phyloP scores from a whole-genome alignment of 2,797 vertebrate genomes.

The Falco naumanni region DNA sequence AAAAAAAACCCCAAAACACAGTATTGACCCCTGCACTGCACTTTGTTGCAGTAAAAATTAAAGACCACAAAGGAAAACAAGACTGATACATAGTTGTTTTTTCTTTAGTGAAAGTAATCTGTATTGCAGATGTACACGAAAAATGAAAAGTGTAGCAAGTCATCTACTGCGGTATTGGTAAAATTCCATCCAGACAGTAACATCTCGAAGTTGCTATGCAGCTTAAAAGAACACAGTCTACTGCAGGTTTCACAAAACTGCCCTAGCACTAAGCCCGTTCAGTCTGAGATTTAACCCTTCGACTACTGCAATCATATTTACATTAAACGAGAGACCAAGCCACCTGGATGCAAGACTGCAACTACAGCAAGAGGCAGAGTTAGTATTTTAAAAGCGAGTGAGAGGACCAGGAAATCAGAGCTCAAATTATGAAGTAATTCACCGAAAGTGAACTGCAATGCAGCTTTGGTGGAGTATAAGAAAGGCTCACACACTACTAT shows the following conservation, averaged over 20 bases:
- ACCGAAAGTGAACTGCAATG: rapidly evolving
- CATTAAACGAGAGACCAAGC: not conserved
- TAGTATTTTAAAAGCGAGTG: not conserved
- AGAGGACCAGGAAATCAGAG: not conserved
- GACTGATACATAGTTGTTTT: too few species aligned
- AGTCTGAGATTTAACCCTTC: not conserved
- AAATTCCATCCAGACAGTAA: not conserved
- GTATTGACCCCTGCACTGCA: rapidly evolving
- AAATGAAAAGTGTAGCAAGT: not conserved
- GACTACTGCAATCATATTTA: rapidly evolving
- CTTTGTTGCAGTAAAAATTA: not conserved
- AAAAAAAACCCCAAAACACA: not conserved
- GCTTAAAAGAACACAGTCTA: not conserved
- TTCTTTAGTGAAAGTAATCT: too few species aligned
- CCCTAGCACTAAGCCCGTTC: not conserved
- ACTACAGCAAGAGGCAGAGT: not conserved
- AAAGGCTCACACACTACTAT: not conserved
- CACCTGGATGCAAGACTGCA: not conserved
- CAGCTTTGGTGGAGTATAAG: not conserved
- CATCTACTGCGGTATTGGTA: rapidly evolving
- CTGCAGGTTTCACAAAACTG: not conserved
- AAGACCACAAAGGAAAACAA: not conserved
- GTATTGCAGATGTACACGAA: rapidly evolving
- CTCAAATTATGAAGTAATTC: not conserved
- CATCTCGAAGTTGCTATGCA: rapidly evolving